Evolutionary conservation across 1,140 invertebrate genomes (phyloP).

Genomic region (Mylabris phalerata): DNA sequence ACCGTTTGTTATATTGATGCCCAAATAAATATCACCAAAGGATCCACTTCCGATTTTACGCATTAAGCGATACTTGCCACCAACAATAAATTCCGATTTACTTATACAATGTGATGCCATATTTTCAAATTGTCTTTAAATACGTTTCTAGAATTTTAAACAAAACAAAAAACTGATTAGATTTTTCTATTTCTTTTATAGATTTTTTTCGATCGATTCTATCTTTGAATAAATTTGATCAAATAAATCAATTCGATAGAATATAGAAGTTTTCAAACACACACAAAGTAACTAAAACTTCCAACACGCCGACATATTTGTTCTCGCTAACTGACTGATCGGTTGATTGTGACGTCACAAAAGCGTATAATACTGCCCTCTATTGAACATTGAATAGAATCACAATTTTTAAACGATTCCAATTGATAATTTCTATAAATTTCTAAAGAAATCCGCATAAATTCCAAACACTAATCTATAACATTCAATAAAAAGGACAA

Average conservation of each 20-base stretch:
- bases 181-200: no score
- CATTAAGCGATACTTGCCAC: conserved; percentile 88
- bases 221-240: no score
- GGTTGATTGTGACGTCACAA: conserved; percentile 38
- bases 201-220: no score
- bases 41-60: conserved; percentile 97
- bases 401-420: no score
- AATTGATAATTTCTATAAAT: no score
- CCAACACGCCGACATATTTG: conserved; percentile 42
- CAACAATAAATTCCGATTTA: conserved; percentile 57
- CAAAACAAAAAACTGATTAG: conserved; percentile 10
- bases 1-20: conserved; percentile 92
- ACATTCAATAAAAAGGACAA: no score
- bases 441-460: no score
- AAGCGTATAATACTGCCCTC: no score
- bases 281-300: conserved; percentile 39
- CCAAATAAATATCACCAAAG: conserved; percentile 98
- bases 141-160: not conserved
- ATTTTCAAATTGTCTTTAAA: conserved; percentile 26
- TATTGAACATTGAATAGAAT: no score
- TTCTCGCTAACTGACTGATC: conserved; percentile 32
- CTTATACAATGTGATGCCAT: conserved; percentile 32
- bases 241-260: conserved; percentile 20
- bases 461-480: no score
- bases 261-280: conserved; percentile 36